Conservation (phyloP, 2,113 vertebrate genomes). For the Pseudopodoces humilis region DNA sequence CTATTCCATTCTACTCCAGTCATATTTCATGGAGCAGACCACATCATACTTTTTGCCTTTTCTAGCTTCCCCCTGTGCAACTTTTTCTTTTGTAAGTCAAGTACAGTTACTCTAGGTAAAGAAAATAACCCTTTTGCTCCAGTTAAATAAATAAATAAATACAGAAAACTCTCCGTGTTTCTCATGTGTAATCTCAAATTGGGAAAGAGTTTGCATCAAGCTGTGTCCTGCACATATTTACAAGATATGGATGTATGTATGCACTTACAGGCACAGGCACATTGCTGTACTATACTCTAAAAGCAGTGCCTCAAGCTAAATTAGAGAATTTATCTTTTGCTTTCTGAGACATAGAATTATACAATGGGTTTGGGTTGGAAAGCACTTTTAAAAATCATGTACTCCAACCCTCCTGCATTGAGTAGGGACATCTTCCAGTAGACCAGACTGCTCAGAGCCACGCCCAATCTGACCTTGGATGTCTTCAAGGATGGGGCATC, state of each 20-base stretch:
- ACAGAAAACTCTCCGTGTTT: not conserved
- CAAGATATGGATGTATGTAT: not conserved
- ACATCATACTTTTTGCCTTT: not conserved
- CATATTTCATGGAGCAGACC: not conserved
- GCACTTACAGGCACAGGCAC: not conserved
- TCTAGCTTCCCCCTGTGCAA: not conserved
- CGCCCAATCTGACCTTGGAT: fast-evolving
- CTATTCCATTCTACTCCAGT: not conserved
- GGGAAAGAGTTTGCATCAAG: not conserved
- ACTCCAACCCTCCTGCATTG: not conserved
- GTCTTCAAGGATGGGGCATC: not conserved
- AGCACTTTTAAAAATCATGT: not conserved
- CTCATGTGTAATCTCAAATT: not conserved
- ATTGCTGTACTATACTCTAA: not conserved
- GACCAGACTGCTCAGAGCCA: not conserved
- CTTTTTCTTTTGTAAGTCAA: not conserved
- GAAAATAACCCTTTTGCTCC: not conserved
- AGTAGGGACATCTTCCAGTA: not conserved
- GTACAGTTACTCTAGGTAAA: not conserved
- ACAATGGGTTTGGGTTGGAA: not conserved
- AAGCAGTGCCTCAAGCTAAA: not conserved
- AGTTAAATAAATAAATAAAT: not conserved
- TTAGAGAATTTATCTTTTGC: not conserved
- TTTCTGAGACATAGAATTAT: not conserved
- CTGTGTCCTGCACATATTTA: not conserved